Evolutionary conservation across 1,140 invertebrate genomes (phyloP), one percentile per base, ranked within the genome.

Genomic region (Eumaeus atala): DNA sequence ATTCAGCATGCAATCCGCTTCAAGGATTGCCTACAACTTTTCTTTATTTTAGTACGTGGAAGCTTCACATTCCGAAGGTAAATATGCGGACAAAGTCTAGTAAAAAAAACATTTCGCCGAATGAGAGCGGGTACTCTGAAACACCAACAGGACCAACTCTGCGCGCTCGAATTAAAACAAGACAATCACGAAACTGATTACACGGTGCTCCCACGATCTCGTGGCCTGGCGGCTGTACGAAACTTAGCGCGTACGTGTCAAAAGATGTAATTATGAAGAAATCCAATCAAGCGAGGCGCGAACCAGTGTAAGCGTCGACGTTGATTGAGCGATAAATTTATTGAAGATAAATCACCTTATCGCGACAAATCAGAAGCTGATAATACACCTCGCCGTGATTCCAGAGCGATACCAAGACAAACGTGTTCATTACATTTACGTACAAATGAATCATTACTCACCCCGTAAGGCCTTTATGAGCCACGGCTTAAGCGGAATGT

Each of bases 221-320:
- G 62, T 74, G 77, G 64, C 77, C 73, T 69, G 75, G 66, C 73
- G 68, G 72, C 74, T 71, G 80, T 81, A 82, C 80, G 81, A 84
- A 84, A 82, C 79, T 83, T 84, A 76, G 79, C 84, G 77, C 79
- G 73, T 80, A 84, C 81, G 74, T 81, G 84, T 87, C 81, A 87
- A 87, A 87, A 84, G 81, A 84, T 84, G 81, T 84, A 87, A 87
- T 87, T 87, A 87, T 81, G 81, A 87, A 80, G 79, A 84, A 87
- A 87, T 80, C 77, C 79, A 87, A 87, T 87, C 81, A 87, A 66
- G 68, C 67, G 64, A 64, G 62, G 64, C 67, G 76, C 72, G 61
- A 64, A 64, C 66, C 66, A 68, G 68, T 72, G 68, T 70, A 60
- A 62, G 64, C 71, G 71, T 61, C 75, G 81, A 84, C 81, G 72